A percentile compares a stretch with the other conserved stretches of the same genome.
These are phyloP conservation scores for Bostrychus sinensis DNA, from an alignment of 2,113 vertebrate genomes.

Conservation along the genomic window DNA sequence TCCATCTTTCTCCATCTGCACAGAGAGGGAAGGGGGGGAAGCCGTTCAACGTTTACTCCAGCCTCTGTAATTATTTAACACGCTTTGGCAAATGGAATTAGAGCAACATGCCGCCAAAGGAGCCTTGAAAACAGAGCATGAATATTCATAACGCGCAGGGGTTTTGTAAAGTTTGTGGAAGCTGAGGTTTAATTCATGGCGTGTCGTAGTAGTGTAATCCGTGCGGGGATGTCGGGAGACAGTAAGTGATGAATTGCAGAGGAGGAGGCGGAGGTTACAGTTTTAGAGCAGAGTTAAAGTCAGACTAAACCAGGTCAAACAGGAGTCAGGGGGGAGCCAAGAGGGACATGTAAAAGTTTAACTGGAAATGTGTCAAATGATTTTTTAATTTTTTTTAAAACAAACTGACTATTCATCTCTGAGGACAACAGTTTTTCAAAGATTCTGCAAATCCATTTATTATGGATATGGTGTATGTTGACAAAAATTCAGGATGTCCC, in stretches of 20 bases:
- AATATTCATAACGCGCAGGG: background rate
- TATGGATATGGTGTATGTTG: too few species aligned
- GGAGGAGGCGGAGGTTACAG: background rate
- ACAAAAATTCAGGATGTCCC: too few species aligned
- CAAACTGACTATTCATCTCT: background rate
- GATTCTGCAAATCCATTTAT: too few species aligned
- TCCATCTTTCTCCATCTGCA: background rate
- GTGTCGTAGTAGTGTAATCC: background rate
- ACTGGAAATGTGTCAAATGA: background rate
- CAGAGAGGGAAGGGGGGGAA: constrained; percentile 1
- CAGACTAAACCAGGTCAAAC: constrained; percentile 5
- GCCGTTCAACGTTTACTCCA: constrained; percentile 2
- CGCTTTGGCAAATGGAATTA: constrained; percentile 5
- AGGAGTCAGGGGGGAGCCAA: background rate
- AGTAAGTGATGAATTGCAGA: background rate
- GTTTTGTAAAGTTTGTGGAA: background rate
- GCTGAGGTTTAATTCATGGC: background rate
- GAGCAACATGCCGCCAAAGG: background rate
- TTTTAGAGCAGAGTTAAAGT: background rate
- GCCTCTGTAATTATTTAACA: constrained; percentile 10
- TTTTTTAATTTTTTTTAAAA: too few species aligned
- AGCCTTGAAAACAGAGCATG: background rate
- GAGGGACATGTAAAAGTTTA: background rate
- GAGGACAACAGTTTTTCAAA: background rate
- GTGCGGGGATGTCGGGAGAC: background rate